Evolutionary conservation across 2,797 vertebrate species (phyloP), one percentile per base, ranked within the genome.

Genomic region (Leuciscus waleckii): DNA sequence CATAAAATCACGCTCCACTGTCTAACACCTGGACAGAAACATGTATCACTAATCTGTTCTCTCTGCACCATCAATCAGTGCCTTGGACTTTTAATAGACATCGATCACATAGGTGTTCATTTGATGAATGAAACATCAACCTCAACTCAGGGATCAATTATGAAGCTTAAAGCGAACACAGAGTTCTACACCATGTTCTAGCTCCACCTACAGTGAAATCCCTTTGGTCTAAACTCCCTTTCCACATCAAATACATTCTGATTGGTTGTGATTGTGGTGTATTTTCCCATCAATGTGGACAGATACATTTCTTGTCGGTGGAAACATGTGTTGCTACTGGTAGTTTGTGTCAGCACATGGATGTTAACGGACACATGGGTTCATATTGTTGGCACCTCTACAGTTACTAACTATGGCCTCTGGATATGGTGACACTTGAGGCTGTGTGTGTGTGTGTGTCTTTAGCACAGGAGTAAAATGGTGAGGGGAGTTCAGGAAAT

Each of bases 401-500:
- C 46, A 65, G 79, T 39, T 81, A 56, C 83, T 76, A 85, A 63
- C 56, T 84, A 49, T 82, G 46, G 83, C 58, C 82, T 81, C 82
- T 43, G 56, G 73, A 89, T 85, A 71, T 14, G 39, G 75, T 63
- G 56, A 81, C 84, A 90, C 82, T 82, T 86, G 77, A 88, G 43
- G 80, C 58, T 79, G 54, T 61, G 81, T 49, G 58, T 75, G 43
- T 43, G 41, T 41, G 39, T 41, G 39, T 41, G 39, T 43, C 63
- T 74, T 51, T 46, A 75, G 77, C 41, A n/a, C 63, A 29, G 23
- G 3, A 76, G 67, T 58, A 39, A 49, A 83, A 77, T 54, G n/a
- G 70, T 77, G 85, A 87, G 77, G 73, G 82, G 82, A 81, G 81
- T 78, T 91, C 92, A 90, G 91, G 91, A 93, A 92, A 94, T 92